Conservation (phyloP, 2,888 invertebrate species). For the Lepidocyrtinus sp. region DNA sequence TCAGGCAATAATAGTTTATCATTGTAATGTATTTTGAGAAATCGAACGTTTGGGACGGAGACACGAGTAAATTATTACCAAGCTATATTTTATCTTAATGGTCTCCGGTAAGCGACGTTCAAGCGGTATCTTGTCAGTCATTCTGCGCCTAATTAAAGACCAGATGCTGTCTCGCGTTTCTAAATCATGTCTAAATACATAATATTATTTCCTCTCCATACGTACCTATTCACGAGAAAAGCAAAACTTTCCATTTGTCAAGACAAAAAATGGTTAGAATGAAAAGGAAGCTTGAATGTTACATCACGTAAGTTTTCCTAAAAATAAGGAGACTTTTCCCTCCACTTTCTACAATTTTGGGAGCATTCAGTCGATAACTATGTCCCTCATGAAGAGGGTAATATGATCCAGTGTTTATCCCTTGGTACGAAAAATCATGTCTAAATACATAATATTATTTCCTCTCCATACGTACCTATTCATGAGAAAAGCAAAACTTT, state of each 20-base stretch:
- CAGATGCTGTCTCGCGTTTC: too few relatives aligned
- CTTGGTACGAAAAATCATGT: too few relatives aligned
- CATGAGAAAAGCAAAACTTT: too few relatives aligned
- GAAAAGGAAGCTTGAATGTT: background rate
- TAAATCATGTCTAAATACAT: too few relatives aligned
- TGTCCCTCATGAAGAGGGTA: background rate
- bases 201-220: too few relatives aligned
- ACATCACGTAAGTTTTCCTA: background rate
- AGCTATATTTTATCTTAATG: background rate
- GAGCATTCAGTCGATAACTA: background rate
- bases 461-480: too few relatives aligned
- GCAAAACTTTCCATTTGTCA: too few relatives aligned
- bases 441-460: too few relatives aligned
- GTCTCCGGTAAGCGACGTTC: background rate
- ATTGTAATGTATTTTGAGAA: background rate
- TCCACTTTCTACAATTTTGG: background rate
- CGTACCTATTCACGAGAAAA: too few relatives aligned
- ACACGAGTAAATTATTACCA: background rate
- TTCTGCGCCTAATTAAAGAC: background rate
- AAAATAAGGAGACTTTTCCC: background rate
- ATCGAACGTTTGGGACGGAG: background rate
- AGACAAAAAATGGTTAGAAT: background rate
- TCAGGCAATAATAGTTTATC: background rate
- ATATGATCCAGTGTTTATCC: constrained; percentile 32
- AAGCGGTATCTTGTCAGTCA: background rate